Evolutionary conservation across 2,113 vertebrate genomes (phyloP).

Genomic region (Pachypanchax playfairii): DNA sequence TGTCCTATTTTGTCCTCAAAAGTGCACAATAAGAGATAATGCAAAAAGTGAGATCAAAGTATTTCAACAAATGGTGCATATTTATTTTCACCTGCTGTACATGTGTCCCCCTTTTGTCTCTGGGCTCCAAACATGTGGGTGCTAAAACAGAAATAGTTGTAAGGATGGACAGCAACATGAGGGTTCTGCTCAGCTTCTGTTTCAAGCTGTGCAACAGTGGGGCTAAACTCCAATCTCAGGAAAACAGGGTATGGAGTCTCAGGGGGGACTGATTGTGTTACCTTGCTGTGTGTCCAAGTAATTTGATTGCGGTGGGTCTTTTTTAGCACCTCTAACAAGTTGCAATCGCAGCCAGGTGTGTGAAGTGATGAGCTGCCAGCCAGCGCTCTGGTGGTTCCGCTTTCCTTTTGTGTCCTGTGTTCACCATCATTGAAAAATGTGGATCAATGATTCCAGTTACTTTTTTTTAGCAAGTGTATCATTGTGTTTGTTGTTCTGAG

Average conservation of each 20-base stretch:
- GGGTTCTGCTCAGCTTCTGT: constrained; percentile 28
- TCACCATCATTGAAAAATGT: background rate
- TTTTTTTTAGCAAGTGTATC: too few species aligned
- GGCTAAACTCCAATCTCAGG: constrained; percentile 33
- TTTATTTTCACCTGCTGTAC: constrained; percentile 12
- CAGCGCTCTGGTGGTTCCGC: constrained; percentile 31
- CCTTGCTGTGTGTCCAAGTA: constrained; percentile 51
- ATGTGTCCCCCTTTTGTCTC: background rate
- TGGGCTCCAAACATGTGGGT: constrained; percentile 20
- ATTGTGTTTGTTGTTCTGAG: background rate
- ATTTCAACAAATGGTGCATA: background rate
- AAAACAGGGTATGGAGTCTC: constrained; percentile 44
- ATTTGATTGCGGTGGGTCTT: constrained; percentile 60
- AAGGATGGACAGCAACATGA: constrained; percentile 11
- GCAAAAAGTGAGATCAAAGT: background rate
- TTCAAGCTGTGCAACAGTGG: constrained; percentile 37
- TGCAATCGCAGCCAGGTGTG: constrained; percentile 57
- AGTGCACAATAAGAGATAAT: too few species aligned
- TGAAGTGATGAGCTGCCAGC: constrained; percentile 54
- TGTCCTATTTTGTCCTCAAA: too few species aligned
- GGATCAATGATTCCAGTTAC: background rate
- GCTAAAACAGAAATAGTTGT: constrained; percentile 16
- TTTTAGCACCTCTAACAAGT: constrained; percentile 54
- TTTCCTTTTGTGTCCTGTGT: constrained; percentile 15
- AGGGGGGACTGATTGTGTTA: constrained; percentile 62